Base-by-base conservation (phyloP, 2,797 vertebrate species). In the Rhinella marina region DNA sequence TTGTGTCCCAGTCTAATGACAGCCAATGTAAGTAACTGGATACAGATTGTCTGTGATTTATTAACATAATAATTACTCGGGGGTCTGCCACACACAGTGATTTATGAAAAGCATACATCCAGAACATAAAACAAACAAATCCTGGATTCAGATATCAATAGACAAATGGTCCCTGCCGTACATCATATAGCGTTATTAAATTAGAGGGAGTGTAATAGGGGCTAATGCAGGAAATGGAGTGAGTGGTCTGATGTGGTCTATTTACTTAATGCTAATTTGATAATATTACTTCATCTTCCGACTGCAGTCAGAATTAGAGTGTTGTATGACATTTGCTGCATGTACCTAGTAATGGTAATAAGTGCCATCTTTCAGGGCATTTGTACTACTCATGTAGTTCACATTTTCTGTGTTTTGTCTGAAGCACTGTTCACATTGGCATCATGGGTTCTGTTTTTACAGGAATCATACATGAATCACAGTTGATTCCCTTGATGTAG, bases 181-280 rank as follows among this genome's bases (percentile, higher is more conserved):
- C 79, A 84, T 77, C 64, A 78, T 73, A 83, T 86, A 41, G 80
- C 84, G 32, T 87, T 83, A 89, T 89, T 66, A 62, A 83, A 89
- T 89, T 89, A 87, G 14, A 25, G 52, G 64, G n/a, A 79, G 75
- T 14, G 21, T 89, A 89, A 86, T 70, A 79, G n/a, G 50, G 29
- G 62, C 75, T 89, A 84, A 86, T 86, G 84, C 81, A 86, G 85
- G 85, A 89, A 89, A 87, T 73, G 54, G 75, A 84, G 85, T 59
- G 25, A 68, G 54, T 80, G 75, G n/a, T 80, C 82, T 84, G 88
- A 86, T 56, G 41, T 87, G 73, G 54, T 87, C 27, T 52, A 80
- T 86, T 79, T 83, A 73, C 64, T 83, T 82, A 89, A 59, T 41
- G 64, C 50, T 89, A 83, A 89, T 84, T 89, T 68, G 41, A 83